phyloP scores from a whole-genome alignment of 2,888 invertebrate species.

The Trypoxylon attenuatum region DNA sequence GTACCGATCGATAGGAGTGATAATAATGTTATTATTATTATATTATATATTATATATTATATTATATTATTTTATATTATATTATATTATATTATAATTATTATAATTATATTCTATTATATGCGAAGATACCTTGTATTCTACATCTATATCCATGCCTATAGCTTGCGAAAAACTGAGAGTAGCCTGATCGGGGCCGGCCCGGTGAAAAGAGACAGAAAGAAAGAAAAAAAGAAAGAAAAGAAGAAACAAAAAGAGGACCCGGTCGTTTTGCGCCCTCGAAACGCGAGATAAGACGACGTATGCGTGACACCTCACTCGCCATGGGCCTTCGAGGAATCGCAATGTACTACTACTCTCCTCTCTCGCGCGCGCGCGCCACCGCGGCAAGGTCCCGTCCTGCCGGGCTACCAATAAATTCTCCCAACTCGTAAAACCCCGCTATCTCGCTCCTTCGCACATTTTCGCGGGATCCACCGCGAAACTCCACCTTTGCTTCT shows the following conservation, averaged over 20 bases:
- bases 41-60: conserved; percentile 26
- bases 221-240: neutral
- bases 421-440: conserved; percentile 67
- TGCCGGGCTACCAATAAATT: conserved; percentile 68
- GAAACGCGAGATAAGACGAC: conserved; percentile 51
- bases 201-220: conserved; percentile 35
- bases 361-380: too few species aligned
- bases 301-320: conserved; percentile 49
- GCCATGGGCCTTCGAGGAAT: conserved; percentile 64
- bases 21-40: conserved; percentile 67
- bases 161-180: too few species aligned
- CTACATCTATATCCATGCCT: conserved; percentile 52
- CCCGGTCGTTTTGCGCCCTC: conserved; percentile 41
- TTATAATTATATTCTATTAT: conserved; percentile 34
- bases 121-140: too few species aligned
- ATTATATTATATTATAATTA: conserved; percentile 53
- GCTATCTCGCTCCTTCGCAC: conserved; percentile 39
- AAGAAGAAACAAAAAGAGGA: conserved; percentile 10
- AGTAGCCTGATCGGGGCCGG: too few species aligned
- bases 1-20: conserved; percentile 71
- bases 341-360: conserved; percentile 69
- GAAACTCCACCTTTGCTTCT: neutral
- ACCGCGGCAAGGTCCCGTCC: conserved; percentile 61
- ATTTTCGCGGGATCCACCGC: neutral
- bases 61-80: too few species aligned